phyloP scores from a whole-genome alignment of 2,797 vertebrate genomes.

The Lates japonicus region DNA sequence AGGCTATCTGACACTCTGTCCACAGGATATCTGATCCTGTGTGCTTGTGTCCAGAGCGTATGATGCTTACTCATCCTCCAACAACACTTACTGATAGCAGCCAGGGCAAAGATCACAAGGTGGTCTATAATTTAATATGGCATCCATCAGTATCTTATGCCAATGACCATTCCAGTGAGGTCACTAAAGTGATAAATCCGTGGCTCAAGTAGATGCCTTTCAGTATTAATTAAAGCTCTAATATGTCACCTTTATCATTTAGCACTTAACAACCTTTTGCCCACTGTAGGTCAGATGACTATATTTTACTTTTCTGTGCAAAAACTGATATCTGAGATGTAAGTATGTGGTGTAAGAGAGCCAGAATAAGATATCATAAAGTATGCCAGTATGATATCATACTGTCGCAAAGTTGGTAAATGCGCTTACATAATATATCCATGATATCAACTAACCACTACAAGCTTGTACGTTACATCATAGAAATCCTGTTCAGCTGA shows the following conservation, averaged over 20 bases:
- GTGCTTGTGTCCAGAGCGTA: slow-evolving; percentile 54
- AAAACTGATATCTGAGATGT: slow-evolving; percentile 42
- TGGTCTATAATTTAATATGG: slow-evolving; percentile 47
- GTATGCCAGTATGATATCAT: slow-evolving; percentile 26
- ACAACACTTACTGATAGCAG: slow-evolving; percentile 50
- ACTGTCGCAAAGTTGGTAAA: slow-evolving; percentile 12
- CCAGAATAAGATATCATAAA: slow-evolving; percentile 42
- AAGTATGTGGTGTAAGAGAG: slow-evolving; percentile 17
- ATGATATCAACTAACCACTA: slow-evolving; percentile 30
- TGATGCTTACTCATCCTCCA: slow-evolving; percentile 64
- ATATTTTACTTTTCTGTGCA: slow-evolving; percentile 46
- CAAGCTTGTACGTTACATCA: slow-evolving; percentile 6
- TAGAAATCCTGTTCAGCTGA: slow-evolving; percentile 12
- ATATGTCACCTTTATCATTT: slow-evolving; percentile 2
- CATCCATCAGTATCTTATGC: slow-evolving; percentile 38
- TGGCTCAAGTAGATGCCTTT: slow-evolving; percentile 18
- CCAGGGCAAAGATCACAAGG: slow-evolving; percentile 55
- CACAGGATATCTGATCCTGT: slow-evolving; percentile 56
- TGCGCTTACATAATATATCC: slow-evolving; percentile 29
- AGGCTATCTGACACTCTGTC: slow-evolving; percentile 56
- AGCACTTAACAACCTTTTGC: slow-evolving; percentile 17
- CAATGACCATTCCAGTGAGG: slow-evolving; percentile 17
- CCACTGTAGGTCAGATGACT: slow-evolving; percentile 19
- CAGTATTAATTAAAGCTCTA: slow-evolving; percentile 29
- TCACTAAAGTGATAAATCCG: slow-evolving; percentile 31